Evolutionary conservation across 2,888 invertebrate genomes (phyloP).

Genomic region (Ornithoptera alexandrae): DNA sequence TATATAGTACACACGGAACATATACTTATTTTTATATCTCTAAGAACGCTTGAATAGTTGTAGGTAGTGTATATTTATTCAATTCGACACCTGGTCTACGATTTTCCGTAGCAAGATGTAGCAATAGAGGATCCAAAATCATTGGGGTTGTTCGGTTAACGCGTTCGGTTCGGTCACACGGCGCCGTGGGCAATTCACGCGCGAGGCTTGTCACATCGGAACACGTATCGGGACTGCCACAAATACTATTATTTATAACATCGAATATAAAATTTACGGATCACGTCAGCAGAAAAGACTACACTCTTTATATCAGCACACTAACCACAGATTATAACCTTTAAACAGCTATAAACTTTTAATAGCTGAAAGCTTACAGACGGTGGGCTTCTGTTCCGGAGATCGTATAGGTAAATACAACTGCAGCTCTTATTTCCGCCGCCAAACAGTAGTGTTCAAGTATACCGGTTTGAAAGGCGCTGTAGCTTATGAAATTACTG

Average conservation of each 20-base stretch:
- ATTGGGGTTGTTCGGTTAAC: slow-evolving; percentile 15
- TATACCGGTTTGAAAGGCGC: too few species aligned
- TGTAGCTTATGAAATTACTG: too few species aligned
- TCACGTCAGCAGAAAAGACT: background rate
- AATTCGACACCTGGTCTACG: background rate
- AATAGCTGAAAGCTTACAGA: too few species aligned
- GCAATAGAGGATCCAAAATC: slow-evolving; percentile 13
- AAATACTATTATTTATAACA: background rate
- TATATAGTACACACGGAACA: too few species aligned
- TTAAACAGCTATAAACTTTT: too few species aligned
- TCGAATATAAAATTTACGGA: background rate
- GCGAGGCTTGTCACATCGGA: slow-evolving; percentile 25
- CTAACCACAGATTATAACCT: too few species aligned
- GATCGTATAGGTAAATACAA: too few species aligned
- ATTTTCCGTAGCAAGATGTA: slow-evolving; percentile 7
- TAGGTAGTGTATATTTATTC: background rate
- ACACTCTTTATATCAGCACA: too few species aligned
- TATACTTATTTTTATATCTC: background rate
- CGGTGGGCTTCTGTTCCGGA: too few species aligned
- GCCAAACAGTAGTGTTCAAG: too few species aligned
- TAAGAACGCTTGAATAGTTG: background rate
- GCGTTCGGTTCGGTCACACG: slow-evolving; percentile 22
- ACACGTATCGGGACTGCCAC: slow-evolving; percentile 18
- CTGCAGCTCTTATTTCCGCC: too few species aligned
- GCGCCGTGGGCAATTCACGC: slow-evolving; percentile 26